Percentiles rank a stretch among this genome's conserved stretches.
These are phyloP conservation scores for Hipposideros armiger DNA, from an alignment of 2,113 vertebrate genomes.

Conservation along the genomic window DNA sequence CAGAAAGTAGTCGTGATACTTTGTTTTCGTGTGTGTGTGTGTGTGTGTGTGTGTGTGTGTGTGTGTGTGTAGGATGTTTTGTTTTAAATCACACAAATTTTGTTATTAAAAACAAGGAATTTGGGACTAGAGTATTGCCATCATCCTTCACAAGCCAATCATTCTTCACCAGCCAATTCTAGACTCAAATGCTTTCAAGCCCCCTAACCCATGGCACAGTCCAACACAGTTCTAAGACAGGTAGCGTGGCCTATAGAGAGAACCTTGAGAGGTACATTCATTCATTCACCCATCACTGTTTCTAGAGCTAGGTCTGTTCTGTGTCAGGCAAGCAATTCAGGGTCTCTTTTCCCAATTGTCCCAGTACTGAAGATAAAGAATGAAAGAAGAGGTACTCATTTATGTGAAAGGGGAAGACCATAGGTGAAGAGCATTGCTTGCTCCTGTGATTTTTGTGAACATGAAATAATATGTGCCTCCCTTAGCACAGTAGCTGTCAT, in stretches of 20 bases:
- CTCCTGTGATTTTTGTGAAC: background rate
- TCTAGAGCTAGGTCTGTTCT: background rate
- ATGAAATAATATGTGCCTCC: background rate
- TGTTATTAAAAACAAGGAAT: slow-evolving; percentile 3
- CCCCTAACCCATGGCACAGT: background rate
- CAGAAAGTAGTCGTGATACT: background rate
- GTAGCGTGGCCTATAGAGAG: background rate
- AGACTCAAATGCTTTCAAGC: background rate
- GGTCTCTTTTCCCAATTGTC: background rate
- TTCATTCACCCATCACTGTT: background rate
- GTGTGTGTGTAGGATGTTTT: background rate
- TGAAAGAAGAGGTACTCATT: background rate
- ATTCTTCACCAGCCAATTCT: background rate
- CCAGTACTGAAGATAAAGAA: background rate
- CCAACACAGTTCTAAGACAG: background rate
- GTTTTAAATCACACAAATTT: slow-evolving; percentile 3
- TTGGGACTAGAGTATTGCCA: background rate
- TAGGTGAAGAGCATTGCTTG: background rate
- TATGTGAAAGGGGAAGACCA: background rate
- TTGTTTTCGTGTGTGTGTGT: background rate
- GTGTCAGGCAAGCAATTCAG: background rate
- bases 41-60: background rate
- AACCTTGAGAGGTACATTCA: no score
- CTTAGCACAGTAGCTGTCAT: background rate
- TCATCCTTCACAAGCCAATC: background rate